Conservation (phyloP, 2,797 vertebrate species). For the Sebastes trivittatus region DNA sequence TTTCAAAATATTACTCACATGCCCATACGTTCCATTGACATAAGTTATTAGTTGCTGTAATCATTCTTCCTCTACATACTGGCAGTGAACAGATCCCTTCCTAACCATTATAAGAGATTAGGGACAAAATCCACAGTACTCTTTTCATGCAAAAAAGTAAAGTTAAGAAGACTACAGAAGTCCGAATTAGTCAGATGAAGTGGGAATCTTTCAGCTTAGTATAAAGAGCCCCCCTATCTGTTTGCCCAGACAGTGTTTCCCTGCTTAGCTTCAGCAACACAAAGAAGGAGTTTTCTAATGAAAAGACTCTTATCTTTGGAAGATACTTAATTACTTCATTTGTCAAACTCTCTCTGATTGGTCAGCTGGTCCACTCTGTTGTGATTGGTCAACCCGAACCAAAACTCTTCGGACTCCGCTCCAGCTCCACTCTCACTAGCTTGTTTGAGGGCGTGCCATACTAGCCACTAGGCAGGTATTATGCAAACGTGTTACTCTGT, state of each 20-base stretch:
- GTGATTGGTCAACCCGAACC: no score
- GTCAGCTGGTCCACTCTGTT: no score
- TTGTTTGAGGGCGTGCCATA: no score
- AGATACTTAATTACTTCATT: background rate
- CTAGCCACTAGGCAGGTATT: no score
- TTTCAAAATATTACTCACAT: background rate
- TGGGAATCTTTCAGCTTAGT: background rate
- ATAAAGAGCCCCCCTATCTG: background rate
- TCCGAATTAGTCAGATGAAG: background rate
- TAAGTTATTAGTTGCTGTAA: background rate
- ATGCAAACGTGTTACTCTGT: no score
- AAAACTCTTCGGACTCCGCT: no score
- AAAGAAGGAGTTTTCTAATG: no score
- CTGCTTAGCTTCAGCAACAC: background rate
- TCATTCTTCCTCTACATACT: background rate
- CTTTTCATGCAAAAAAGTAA: background rate
- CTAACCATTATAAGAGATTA: background rate
- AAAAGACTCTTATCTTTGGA: background rate
- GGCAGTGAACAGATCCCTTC: background rate
- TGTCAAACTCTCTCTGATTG: background rate
- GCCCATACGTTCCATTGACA: background rate
- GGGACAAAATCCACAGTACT: background rate
- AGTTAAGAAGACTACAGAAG: background rate
- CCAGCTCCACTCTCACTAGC: no score
- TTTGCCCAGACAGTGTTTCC: background rate